phyloP scores from a whole-genome alignment of 2,113 vertebrate genomes.

The Leptodactylus fuscus region DNA sequence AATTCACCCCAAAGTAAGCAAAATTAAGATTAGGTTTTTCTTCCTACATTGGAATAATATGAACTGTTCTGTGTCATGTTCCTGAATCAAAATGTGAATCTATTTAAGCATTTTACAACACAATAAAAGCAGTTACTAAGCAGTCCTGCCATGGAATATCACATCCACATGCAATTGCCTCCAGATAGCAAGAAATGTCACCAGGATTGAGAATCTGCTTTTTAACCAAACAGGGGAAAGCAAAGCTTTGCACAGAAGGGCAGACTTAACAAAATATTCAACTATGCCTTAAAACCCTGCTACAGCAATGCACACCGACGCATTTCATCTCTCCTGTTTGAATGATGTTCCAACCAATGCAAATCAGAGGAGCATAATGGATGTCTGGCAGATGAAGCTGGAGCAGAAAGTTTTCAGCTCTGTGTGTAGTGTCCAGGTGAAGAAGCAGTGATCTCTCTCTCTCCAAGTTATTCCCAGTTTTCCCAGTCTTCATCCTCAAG shows the following conservation, averaged over 20 bases:
- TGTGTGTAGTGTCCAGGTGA: background rate
- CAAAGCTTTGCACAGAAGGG: accelerated
- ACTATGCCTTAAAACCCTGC: accelerated
- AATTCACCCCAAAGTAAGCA: background rate
- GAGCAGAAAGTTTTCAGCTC: background rate
- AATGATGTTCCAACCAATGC: background rate
- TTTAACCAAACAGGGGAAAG: background rate
- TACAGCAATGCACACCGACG: background rate
- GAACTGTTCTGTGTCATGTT: background rate
- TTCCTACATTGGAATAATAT: background rate
- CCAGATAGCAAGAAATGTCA: conserved; percentile 27
- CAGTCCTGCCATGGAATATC: conserved; percentile 1
- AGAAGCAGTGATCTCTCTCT: conserved; percentile 50
- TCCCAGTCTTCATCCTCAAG: conserved; percentile 97
- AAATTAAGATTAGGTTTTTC: background rate
- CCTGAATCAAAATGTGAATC: background rate
- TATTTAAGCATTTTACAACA: conserved; percentile 6
- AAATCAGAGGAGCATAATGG: conserved; percentile 1
- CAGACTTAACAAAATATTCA: background rate
- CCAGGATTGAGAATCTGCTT: conserved; percentile 2
- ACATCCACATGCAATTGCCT: background rate
- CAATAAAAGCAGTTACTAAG: conserved; percentile 27
- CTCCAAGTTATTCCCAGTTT: conserved; percentile 88
- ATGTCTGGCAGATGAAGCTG: conserved; percentile 5
- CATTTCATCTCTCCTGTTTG: conserved; percentile 6